Base-by-base conservation (phyloP, 2,113 vertebrate species). In the Holacanthus passer region DNA sequence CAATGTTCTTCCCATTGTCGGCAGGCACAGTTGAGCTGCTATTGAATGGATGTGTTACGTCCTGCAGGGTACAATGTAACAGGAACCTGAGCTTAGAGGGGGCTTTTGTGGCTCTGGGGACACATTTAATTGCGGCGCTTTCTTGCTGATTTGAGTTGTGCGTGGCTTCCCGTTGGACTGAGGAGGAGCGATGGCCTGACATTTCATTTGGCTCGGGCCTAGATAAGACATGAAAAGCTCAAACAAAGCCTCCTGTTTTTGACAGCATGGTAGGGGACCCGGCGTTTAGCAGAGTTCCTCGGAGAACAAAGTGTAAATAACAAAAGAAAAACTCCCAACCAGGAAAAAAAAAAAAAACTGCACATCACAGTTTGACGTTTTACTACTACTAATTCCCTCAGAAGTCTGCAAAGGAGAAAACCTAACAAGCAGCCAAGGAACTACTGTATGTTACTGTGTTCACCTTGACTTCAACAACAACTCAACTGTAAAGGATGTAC, bases 221-320 rank as follows among this genome's bases (percentile, higher is more conserved):
- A 73, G 87, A 91, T 91, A 88, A 93, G 71, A 91, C 74, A 82
- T 35, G 74, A 82, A 92, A 89, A 89, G 70, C 79, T 71, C 69
- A 73, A 79, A 90, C 77, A 82, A 81, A 81, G 81, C 77, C 50
- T 67, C 35, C 43, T 31, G 41, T 76, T 88, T 84, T 67, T 77
- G 63, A 74, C 73, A 77, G 73, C 50, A 63, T 39, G 20, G 19
- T 27, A 59, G 47, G 80, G 70, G 58, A 60, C 31, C 17, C 41
- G 29, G 39, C 31, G 6, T 83, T 89, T 86, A 63, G 73, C 27
- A 45, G 82, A 73, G 52, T 35, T 67, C 59, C n/a, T 56, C 12
- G 41, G 39, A 79, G 69, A 53, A 41, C 35, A 81, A 86, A 81
- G 59, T 45, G 58, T 22, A 87, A 84, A 84, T 17, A 81, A 60